phyloP scores from a whole-genome alignment of 2,888 invertebrate genomes.

The Rhamnusium bicolor region DNA sequence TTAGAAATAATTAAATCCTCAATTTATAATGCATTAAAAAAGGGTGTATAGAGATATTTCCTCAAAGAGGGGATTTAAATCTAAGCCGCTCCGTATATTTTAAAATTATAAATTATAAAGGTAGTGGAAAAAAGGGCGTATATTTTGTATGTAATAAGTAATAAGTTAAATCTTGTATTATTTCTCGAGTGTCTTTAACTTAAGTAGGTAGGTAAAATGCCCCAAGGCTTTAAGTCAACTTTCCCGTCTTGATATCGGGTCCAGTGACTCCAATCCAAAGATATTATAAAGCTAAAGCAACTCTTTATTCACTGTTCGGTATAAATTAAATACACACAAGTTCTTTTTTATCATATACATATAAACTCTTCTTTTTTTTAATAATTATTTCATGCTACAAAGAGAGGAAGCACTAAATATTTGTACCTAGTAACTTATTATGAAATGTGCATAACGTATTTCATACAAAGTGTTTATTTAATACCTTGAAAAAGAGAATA shows the following conservation, averaged over 20 bases:
- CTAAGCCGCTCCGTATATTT: not conserved
- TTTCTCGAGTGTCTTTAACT: constrained; percentile 49
- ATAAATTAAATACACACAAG: constrained; percentile 2
- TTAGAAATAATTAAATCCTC: too few relatives aligned
- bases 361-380: not conserved
- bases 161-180: constrained; percentile 47
- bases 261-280: constrained; percentile 53
- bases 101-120: constrained; percentile 18
- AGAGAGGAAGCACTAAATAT: not conserved
- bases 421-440: not conserved
- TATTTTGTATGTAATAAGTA: constrained; percentile 47
- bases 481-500: too few relatives aligned
- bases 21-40: not conserved
- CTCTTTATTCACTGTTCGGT: constrained; percentile 21
- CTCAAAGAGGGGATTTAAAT: not conserved
- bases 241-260: constrained; percentile 58
- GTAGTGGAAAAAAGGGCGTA: constrained; percentile 28
- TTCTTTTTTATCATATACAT: not conserved
- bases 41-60: not conserved
- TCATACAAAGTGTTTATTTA: not conserved
- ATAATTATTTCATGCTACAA: not conserved
- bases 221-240: constrained; percentile 55
- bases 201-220: constrained; percentile 56
- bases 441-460: not conserved
- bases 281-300: constrained; percentile 37